phyloP scores from a whole-genome alignment of 2,797 vertebrate species.

The Etheostoma nigrum region DNA sequence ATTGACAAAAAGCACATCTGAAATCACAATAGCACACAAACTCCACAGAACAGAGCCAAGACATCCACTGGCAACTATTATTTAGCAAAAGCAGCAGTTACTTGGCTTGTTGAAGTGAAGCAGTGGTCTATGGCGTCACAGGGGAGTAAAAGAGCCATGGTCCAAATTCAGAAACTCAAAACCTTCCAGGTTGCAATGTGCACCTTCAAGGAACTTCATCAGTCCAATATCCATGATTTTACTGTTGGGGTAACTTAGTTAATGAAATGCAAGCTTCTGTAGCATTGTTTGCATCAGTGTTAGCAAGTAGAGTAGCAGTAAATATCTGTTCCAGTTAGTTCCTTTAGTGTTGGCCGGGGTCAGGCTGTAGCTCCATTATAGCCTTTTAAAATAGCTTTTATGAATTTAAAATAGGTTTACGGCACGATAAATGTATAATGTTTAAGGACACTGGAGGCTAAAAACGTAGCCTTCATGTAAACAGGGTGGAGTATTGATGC shows the following conservation, averaged over 20 bases:
- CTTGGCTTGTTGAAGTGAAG: slow-evolving; percentile 10
- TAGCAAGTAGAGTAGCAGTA: not conserved
- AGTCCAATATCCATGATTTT: not conserved
- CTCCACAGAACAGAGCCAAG: not conserved
- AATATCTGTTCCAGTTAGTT: too few species aligned
- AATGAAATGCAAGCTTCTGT: not conserved
- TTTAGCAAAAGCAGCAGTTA: not conserved
- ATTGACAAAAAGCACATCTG: slow-evolving; percentile 25
- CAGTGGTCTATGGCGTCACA: not conserved
- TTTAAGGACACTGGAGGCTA: too few species aligned
- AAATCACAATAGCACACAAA: not conserved
- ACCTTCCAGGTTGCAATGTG: not conserved
- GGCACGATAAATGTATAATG: too few species aligned
- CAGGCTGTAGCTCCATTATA: too few species aligned
- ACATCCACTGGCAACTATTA: not conserved
- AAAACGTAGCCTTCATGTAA: too few species aligned
- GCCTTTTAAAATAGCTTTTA: not conserved
- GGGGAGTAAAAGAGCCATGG: not conserved
- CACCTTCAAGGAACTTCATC: not conserved
- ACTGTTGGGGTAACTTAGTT: not conserved
- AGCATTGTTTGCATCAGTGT: not conserved
- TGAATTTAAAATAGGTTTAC: not conserved
- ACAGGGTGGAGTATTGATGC: not conserved
- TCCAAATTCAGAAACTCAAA: not conserved
- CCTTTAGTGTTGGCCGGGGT: not conserved